Evolutionary conservation across 1,140 invertebrate species (phyloP), one percentile per base, ranked within the genome.

Genomic region (Lerema accius): DNA sequence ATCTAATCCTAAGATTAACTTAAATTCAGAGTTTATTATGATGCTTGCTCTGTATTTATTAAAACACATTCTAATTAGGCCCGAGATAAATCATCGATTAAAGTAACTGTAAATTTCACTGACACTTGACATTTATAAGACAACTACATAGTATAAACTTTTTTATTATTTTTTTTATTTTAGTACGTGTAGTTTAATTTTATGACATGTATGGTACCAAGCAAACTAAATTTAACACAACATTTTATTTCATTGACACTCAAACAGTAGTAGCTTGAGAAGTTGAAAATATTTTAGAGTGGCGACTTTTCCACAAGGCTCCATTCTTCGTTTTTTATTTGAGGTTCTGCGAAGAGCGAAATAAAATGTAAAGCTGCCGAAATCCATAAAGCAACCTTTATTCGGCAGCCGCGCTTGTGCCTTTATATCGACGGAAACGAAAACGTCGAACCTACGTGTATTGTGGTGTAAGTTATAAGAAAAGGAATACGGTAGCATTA

Each of bases 321-420:
- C 49, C 61, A 62, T 65, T 64, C 60, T 67, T 72, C 51, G 49
- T 74, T 80, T 78, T 81, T 79, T 75, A 67, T 76, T 66, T 65
- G 53, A 46, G 50, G 49, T 86, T 86, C 84, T 55, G 51, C 67
- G 82, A 82, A 85, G 63, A 61, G 69, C 37, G 71, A 78, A 73
- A 82, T 82, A 82, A 83, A 81, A 82, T 72, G 73, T 72, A 70
- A 77, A 73, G 80, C 79, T 84, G 83, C 83, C 85, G 85, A 88
- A 88, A 88, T 84, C 71, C 85, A 86, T 86, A 86, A 88, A 88
- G 64, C 53, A 67, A 63, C 69, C 58, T 84, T 82, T 79, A 83
- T 83, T 81, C 84, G 72, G 62, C 51, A 56, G 67, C 45, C 46
- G 63, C 63, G 65, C 39, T 59, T 55, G 7, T 11, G n/a, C 35